Base-by-base conservation (phyloP, 2,888 invertebrate genomes). In the Synergus umbraculus region DNA sequence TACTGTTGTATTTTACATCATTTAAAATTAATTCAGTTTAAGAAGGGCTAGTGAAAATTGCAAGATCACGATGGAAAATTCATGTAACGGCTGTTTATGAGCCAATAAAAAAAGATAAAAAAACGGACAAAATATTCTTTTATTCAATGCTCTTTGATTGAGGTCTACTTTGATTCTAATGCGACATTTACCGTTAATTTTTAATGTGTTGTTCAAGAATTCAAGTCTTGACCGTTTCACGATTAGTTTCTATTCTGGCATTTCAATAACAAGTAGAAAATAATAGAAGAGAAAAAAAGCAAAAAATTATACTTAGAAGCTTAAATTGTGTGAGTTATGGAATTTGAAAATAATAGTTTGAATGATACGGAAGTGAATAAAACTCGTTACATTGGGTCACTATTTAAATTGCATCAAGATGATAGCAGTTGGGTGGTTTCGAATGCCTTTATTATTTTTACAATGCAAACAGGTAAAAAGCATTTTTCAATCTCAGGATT, bases 381-480 rank as follows among this genome's bases (percentile, higher is more conserved):
- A 44, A 58, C 67, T 46, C 79, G 58, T 29, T 89, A 89, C 73
- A 63, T 91, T 18, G 84, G 85, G 44, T 85, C 91, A 73, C 93
- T 94, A 18, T 96, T 94, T 87, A 93, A 94, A 88, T 94, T 96
- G 49, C 95, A 94, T 81, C 94, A 94, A 9, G 97, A 97, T 90
- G 98, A 98, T 89, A 96, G 97, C 13, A 96, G 96, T 87, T 98
- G 97, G 97, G 96, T 98, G 76, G 93, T 98, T 78, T 97, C 97
- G 0, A 96, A 96, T 77, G 96, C 97, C 0, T 97, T 98, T 90
- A 97, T 98, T 88, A 97, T 97, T 85, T 97, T 98, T 91, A 97
- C 97, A 0, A 98, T 98, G 98, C 97, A 97, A 93, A 97, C 97
- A 83, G 97, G 97, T 96, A 92, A 89, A 88, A 80, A 10, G 29